These are phyloP conservation scores for Chrysochloris asiatica DNA, from an alignment of 2,113 vertebrate species.

Conservation along the genomic window DNA sequence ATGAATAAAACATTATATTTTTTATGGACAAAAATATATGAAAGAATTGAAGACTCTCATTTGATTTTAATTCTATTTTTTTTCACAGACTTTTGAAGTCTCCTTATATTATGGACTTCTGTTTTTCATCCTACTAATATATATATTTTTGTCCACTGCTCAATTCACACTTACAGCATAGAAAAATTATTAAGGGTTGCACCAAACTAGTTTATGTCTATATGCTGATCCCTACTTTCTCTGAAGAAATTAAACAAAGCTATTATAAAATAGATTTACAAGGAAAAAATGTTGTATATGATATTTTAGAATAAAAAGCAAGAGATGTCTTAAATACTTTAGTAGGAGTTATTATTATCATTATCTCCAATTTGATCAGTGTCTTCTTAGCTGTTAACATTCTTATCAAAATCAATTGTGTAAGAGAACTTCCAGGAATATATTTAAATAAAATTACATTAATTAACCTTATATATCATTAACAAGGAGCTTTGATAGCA, in stretches of 20 bases:
- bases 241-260: neutral
- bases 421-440: slow-evolving; percentile 37
- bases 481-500: no score
- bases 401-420: slow-evolving; percentile 15
- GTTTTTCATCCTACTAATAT: neutral
- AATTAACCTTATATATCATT: slow-evolving; percentile 1
- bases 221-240: neutral
- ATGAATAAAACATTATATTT: no score
- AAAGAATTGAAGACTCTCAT: no score
- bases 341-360: neutral
- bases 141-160: neutral
- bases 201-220: neutral
- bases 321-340: neutral
- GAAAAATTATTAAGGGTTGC: neutral
- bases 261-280: neutral
- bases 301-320: neutral
- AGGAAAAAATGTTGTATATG: neutral
- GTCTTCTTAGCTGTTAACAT: slow-evolving; percentile 2
- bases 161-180: neutral
- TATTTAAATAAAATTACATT: slow-evolving; percentile 57
- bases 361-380: slow-evolving; percentile 36
- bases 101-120: neutral
- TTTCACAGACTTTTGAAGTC: no score
- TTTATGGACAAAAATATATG: neutral
- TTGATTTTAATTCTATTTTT: no score